Evolutionary conservation across 2,888 invertebrate species (phyloP).

Genomic region (Philaethria dido): DNA sequence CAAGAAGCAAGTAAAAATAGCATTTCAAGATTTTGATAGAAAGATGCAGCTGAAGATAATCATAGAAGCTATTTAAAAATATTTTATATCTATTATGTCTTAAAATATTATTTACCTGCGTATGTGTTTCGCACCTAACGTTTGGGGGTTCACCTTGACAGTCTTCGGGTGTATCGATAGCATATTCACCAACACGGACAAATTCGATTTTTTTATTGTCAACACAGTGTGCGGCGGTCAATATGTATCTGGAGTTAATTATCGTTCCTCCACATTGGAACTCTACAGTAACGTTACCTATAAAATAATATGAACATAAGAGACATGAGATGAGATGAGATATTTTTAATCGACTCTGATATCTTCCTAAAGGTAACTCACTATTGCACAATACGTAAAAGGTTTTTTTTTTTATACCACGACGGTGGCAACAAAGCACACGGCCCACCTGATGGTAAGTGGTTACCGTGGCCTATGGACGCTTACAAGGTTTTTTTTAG

Average conservation of each 20-base stretch:
- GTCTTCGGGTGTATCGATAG: constrained; percentile 35
- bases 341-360: too few species aligned
- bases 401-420: too few species aligned
- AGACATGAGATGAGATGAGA: too few species aligned
- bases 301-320: too few species aligned
- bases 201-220: constrained; percentile 33
- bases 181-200: constrained; percentile 47
- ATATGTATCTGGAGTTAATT: constrained; percentile 44
- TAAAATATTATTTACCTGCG: constrained; percentile 38
- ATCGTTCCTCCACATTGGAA: constrained; percentile 71
- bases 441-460: too few species aligned
- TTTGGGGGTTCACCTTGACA: constrained; percentile 36
- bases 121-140: constrained; percentile 40
- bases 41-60: background rate
- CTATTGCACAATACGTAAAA: too few species aligned
- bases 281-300: constrained; percentile 39
- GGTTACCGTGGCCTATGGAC: too few species aligned
- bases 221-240: constrained; percentile 48
- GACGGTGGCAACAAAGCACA: too few species aligned
- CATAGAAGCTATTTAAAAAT: background rate
- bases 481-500: too few species aligned
- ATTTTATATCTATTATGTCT: background rate
- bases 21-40: background rate
- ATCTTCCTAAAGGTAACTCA: too few species aligned
- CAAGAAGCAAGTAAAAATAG: background rate